Conservation (phyloP, 2,888 invertebrate genomes). For the Ochropleura plecta region DNA sequence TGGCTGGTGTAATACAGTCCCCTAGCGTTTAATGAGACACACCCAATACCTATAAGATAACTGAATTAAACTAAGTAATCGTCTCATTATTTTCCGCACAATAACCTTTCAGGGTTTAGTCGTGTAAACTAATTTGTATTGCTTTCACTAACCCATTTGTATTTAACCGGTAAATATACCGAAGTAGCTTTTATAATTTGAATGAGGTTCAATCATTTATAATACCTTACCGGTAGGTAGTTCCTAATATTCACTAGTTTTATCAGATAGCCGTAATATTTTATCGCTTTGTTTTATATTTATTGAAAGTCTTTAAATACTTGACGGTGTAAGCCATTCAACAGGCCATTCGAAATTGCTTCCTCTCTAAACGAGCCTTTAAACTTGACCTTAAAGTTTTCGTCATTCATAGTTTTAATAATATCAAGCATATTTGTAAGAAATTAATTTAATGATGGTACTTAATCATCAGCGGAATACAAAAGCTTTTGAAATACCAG, state of each 20-base stretch:
- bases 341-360: conserved; percentile 29
- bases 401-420: conserved; percentile 31
- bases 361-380: conserved; percentile 12
- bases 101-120: conserved; percentile 25
- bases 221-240: conserved; percentile 27
- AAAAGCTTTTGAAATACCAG: conserved; percentile 11
- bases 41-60: not conserved
- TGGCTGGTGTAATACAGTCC: not conserved
- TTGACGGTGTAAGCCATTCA: conserved; percentile 40
- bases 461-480: conserved; percentile 6
- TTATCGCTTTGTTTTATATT: conserved; percentile 24
- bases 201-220: conserved; percentile 20
- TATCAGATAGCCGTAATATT: conserved; percentile 42
- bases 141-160: conserved; percentile 23
- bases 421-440: conserved; percentile 6
- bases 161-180: conserved; percentile 19
- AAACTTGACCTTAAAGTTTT: conserved; percentile 10
- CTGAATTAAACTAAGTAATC: not conserved
- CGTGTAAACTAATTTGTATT: conserved; percentile 35
- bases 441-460: conserved; percentile 10
- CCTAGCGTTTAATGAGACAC: not conserved
- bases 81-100: conserved; percentile 20
- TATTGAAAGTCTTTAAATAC: conserved; percentile 31
- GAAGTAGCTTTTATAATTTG: conserved; percentile 24
- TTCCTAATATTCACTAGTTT: conserved; percentile 28